Percentiles rank a stretch among this genome's conserved stretches.
Conservation (phyloP, 2,113 vertebrate genomes). For the Rhipidura dahli region DNA sequence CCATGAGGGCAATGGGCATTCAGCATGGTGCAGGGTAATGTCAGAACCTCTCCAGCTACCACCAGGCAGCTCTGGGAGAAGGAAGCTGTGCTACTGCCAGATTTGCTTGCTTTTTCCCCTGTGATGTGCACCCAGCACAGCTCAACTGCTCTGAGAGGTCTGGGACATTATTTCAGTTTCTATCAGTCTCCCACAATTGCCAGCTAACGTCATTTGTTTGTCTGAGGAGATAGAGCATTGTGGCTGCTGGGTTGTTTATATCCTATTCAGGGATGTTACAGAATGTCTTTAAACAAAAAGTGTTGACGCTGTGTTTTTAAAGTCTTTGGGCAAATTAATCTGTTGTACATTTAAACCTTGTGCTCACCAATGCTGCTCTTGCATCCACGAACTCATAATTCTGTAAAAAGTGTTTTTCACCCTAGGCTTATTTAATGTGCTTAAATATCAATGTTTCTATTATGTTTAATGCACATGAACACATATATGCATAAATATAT, state of each 20-base stretch:
- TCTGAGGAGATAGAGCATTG: not conserved
- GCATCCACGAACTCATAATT: not conserved
- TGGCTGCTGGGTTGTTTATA: not conserved
- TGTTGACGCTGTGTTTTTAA: not conserved
- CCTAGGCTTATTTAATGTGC: not conserved
- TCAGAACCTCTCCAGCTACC: not conserved
- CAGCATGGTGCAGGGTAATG: rapidly evolving
- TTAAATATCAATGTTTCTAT: not conserved
- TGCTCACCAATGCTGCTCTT: rapidly evolving
- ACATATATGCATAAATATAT: not conserved
- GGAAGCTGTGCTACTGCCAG: not conserved
- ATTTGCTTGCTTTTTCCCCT: not conserved
- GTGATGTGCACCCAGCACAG: not conserved
- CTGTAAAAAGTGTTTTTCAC: not conserved
- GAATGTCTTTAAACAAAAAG: not conserved
- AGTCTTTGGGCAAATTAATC: not conserved
- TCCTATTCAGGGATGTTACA: not conserved
- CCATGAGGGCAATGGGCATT: not conserved
- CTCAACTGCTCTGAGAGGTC: not conserved
- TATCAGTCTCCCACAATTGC: not conserved
- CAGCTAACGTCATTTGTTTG: not conserved
- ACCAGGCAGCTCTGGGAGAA: not conserved
- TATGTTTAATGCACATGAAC: not conserved
- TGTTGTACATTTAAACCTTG: not conserved
- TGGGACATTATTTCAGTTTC: not conserved